phyloP scores from a whole-genome alignment of 2,888 invertebrate genomes.

The Megalurothrips usitatus region DNA sequence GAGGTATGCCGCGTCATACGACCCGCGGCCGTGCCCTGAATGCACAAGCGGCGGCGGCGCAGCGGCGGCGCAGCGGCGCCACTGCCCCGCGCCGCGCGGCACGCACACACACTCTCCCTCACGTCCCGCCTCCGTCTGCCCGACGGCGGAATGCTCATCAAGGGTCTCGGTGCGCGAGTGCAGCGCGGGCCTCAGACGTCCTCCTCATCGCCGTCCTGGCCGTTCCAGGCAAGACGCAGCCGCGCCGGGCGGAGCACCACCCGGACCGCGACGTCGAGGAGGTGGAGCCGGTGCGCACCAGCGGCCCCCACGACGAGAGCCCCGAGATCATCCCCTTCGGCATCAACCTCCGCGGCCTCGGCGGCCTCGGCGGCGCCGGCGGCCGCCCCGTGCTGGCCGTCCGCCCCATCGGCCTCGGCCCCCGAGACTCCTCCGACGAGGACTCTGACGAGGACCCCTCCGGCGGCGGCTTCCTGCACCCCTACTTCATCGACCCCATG shows the following conservation, averaged over 20 bases:
- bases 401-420: not conserved
- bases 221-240: no score
- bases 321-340: not conserved
- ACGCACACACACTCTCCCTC: no score
- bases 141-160: no score
- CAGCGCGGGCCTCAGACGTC: no score
- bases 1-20: no score
- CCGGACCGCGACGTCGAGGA: slow-evolving; percentile 16
- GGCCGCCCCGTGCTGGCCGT: not conserved
- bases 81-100: no score
- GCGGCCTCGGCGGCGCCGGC: not conserved
- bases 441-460: not conserved
- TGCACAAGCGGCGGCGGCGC: no score
- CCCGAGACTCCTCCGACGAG: not conserved
- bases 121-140: no score
- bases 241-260: not conserved
- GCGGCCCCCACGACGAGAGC: not conserved
- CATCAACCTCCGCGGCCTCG: not conserved
- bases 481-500: not conserved
- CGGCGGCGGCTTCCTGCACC: not conserved
- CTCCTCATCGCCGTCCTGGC: no score
- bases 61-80: no score
- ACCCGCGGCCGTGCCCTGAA: no score
- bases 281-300: not conserved
- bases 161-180: no score